Conservation (phyloP, 2,797 vertebrate genomes). For the Bovichtus diacanthus region DNA sequence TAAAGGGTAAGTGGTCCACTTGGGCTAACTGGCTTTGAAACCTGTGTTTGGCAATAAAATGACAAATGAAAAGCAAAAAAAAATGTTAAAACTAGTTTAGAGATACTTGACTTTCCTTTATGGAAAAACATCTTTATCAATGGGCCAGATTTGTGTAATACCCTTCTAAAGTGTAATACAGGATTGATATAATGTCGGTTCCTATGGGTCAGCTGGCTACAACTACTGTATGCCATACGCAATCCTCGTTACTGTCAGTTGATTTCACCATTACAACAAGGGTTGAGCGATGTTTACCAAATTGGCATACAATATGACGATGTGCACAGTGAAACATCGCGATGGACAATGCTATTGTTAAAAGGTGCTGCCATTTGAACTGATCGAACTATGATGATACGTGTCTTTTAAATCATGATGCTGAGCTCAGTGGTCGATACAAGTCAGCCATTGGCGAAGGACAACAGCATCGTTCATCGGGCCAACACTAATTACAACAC, state of each 20-base stretch:
- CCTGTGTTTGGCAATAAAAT: background rate
- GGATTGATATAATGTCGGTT: background rate
- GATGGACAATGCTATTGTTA: no score
- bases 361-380: no score
- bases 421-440: no score
- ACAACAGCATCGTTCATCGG: no score
- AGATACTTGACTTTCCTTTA: background rate
- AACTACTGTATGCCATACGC: constrained; percentile 23
- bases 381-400: no score
- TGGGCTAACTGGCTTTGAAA: background rate
- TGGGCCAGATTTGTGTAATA: background rate
- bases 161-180: background rate
- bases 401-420: no score
- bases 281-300: no score
- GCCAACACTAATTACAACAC: background rate
- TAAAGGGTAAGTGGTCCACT: background rate
- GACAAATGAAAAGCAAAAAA: background rate
- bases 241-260: constrained; percentile 18
- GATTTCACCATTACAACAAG: background rate
- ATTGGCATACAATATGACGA: no score
- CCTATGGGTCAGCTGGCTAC: constrained; percentile 7
- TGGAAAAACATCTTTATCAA: background rate
- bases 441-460: no score
- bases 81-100: background rate
- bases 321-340: no score